Conservation (phyloP, 2,888 invertebrate genomes). For the Pycnomerus fuliginosus region DNA sequence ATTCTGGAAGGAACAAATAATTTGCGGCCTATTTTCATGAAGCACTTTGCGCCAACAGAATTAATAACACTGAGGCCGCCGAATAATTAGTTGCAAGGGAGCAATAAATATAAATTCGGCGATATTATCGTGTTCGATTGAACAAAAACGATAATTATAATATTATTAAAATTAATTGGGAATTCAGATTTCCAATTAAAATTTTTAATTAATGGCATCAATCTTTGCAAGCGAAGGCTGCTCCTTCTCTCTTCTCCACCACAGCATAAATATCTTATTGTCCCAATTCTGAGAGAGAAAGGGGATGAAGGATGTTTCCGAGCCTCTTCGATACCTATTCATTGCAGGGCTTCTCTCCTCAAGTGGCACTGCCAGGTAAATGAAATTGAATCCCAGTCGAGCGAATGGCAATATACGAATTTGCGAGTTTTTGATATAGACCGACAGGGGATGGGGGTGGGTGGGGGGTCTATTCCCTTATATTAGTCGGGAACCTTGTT, state of each 20-base stretch:
- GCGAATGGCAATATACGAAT: slow-evolving; percentile 28
- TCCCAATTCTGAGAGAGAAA: slow-evolving; percentile 13
- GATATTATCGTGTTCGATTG: slow-evolving; percentile 19
- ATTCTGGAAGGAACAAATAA: no score
- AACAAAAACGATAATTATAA: slow-evolving; percentile 23
- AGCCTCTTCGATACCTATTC: slow-evolving; percentile 18
- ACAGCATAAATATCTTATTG: slow-evolving; percentile 17
- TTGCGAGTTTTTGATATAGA: slow-evolving; percentile 27
- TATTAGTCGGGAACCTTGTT: slow-evolving; percentile 31
- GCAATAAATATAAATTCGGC: slow-evolving; percentile 20
- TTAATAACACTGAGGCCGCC: no score
- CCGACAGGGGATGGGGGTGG: slow-evolving; percentile 15
- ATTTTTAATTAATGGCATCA: slow-evolving; percentile 30
- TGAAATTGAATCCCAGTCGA: slow-evolving; percentile 35
- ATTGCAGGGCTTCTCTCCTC: slow-evolving; percentile 18
- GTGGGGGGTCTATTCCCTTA: slow-evolving; percentile 15
- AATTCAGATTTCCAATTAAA: slow-evolving; percentile 29
- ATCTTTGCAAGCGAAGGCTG: slow-evolving; percentile 17
- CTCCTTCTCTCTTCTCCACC: not conserved
- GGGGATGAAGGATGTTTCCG: slow-evolving; percentile 15
- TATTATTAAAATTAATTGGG: slow-evolving; percentile 30
- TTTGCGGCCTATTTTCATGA: no score
- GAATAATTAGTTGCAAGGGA: no score
- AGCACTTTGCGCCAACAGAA: no score
- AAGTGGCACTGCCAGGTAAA: slow-evolving; percentile 32